Percentiles rank a stretch among this genome's conserved stretches.
phyloP scores from a whole-genome alignment of 2,888 invertebrate genomes.

The Cephus spinipes region DNA sequence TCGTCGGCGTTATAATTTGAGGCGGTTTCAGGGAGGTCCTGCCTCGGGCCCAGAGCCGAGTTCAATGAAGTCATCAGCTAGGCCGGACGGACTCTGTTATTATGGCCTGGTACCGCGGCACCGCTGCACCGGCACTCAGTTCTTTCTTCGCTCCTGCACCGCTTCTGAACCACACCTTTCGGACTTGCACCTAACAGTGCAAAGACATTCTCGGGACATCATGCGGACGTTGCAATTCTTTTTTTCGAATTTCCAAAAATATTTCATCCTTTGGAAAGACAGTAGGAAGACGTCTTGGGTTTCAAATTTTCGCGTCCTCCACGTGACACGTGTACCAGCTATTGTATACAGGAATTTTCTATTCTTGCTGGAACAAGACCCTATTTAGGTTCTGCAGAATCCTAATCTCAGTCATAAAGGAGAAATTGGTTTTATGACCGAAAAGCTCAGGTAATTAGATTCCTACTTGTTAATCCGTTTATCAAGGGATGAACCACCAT shows the following conservation, averaged over 20 bases:
- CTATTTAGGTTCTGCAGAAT: background rate
- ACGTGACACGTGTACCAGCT: background rate
- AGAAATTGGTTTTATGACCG: background rate
- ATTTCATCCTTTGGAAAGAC: background rate
- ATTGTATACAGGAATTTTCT: background rate
- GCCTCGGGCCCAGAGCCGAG: conserved; percentile 50
- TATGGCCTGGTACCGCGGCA: conserved; percentile 65
- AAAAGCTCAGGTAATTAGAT: conserved; percentile 36
- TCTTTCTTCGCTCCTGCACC: background rate
- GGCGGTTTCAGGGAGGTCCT: conserved; percentile 66
- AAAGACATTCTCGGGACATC: background rate
- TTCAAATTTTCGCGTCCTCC: background rate
- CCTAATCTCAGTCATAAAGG: background rate
- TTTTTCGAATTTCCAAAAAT: background rate
- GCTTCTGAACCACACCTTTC: background rate
- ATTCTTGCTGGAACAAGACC: background rate
- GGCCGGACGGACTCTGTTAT: conserved; percentile 62
- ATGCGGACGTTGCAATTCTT: background rate
- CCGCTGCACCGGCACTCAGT: conserved; percentile 31
- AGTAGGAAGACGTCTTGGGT: background rate
- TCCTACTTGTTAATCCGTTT: conserved; percentile 46
- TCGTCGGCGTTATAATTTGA: conserved; percentile 64
- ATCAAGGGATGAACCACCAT: conserved; percentile 37
- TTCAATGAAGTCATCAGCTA: conserved; percentile 68
- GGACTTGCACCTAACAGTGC: background rate